Evolutionary conservation across 2,797 vertebrate genomes (phyloP).

Genomic region (Sparus aurata): DNA sequence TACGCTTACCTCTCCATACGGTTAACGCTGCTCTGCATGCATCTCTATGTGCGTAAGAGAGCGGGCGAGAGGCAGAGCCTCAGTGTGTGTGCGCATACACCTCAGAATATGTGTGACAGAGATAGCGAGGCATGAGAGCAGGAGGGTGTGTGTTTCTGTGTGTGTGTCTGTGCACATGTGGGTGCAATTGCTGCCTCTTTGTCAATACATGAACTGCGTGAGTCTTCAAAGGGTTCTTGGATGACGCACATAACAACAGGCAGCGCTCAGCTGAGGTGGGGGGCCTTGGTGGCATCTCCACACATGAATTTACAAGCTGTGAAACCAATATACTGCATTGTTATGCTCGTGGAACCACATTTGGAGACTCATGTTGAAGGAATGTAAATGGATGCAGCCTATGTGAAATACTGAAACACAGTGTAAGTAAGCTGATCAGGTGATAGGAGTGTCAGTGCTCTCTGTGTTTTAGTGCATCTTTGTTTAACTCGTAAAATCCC

Average conservation of each 20-base stretch:
- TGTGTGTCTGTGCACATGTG: slow-evolving; percentile 28
- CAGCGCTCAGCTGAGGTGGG: background rate
- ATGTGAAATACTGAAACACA: background rate
- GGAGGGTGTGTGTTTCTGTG: slow-evolving; percentile 16
- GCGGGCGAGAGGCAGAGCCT: background rate
- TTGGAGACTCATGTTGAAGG: background rate
- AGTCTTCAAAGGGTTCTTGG: slow-evolving; percentile 43
- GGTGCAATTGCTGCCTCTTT: slow-evolving; percentile 47
- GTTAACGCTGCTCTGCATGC: background rate
- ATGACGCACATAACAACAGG: slow-evolving; percentile 60
- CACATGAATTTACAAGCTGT: slow-evolving; percentile 7
- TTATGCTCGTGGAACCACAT: background rate
- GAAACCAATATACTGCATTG: background rate
- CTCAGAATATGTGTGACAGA: slow-evolving; percentile 38
- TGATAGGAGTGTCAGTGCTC: background rate
- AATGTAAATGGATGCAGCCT: background rate
- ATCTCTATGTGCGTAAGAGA: background rate
- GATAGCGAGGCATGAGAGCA: slow-evolving; percentile 8
- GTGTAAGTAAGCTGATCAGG: background rate
- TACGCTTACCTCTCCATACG: background rate
- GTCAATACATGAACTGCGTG: slow-evolving; percentile 50
- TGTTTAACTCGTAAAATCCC: background rate
- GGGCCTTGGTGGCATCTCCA: slow-evolving; percentile 1
- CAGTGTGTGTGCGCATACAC: slow-evolving; percentile 1
- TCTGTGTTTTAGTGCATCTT: background rate